phyloP scores from a whole-genome alignment of 2,113 vertebrate genomes.

The Urocolius indicus region DNA sequence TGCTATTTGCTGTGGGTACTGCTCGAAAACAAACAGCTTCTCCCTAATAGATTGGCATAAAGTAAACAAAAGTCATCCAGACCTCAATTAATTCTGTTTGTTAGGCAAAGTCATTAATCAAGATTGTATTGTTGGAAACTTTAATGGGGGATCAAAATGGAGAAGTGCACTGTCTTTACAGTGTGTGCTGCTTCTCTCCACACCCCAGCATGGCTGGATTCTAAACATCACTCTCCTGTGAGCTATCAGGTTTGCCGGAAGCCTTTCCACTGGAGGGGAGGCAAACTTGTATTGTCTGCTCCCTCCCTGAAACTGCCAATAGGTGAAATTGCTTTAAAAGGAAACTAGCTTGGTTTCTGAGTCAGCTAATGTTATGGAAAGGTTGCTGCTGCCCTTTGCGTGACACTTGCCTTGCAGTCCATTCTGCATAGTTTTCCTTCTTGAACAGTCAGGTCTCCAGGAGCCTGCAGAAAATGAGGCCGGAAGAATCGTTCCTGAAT shows the following conservation, averaged over 20 bases:
- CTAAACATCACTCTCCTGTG: background rate
- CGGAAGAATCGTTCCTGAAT: slow-evolving; percentile 99
- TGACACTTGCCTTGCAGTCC: slow-evolving; percentile 94
- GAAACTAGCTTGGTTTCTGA: background rate
- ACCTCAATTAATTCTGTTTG: background rate
- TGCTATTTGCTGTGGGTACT: background rate
- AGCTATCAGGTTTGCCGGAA: background rate
- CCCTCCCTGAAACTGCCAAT: background rate
- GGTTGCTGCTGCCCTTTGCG: background rate
- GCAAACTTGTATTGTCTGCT: background rate
- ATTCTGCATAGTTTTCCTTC: slow-evolving; percentile 96
- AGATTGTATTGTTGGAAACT: background rate
- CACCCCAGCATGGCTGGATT: background rate
- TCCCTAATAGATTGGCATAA: background rate
- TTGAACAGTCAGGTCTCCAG: slow-evolving; percentile 94
- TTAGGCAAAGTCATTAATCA: background rate
- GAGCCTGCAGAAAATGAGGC: slow-evolving; percentile 97
- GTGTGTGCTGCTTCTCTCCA: background rate
- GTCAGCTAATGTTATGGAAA: background rate
- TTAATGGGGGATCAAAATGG: background rate
- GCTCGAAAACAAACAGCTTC: slow-evolving; percentile 1
- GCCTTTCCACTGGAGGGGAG: background rate
- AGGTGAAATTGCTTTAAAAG: background rate
- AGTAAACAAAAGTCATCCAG: background rate
- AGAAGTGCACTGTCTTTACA: background rate